A percentile compares a stretch with the other conserved stretches of the same genome.
Conservation (phyloP, 92 coral and sea anemone genomes). For the Bergia puertoricense region DNA sequence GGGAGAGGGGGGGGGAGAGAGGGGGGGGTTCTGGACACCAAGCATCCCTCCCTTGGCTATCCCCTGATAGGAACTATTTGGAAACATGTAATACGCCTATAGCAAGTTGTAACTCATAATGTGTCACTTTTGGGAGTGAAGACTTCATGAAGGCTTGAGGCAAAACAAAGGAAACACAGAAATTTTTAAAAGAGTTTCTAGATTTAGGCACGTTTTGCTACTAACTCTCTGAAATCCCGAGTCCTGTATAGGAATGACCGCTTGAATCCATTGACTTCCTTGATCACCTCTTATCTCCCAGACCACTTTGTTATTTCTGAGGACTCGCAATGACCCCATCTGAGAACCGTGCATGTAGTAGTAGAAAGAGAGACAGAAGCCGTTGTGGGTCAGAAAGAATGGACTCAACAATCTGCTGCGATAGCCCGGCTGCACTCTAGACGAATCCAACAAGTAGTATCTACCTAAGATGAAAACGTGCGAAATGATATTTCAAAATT, state of each 20-base stretch:
- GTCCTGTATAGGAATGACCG: background rate
- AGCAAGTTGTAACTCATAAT: background rate
- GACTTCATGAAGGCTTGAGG: too few relatives aligned
- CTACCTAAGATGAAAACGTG: background rate
- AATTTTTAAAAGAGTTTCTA: too few relatives aligned
- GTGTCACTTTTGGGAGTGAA: too few relatives aligned
- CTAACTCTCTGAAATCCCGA: constrained; percentile 9
- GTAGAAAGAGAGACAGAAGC: constrained; percentile 25
- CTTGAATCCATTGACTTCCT: constrained; percentile 21
- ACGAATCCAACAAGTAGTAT: constrained; percentile 15
- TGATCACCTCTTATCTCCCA: constrained; percentile 23
- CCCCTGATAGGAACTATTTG: too few relatives aligned
- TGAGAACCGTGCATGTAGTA: constrained; percentile 32
- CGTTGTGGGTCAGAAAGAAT: background rate
- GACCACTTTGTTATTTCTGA: background rate
- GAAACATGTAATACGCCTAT: too few relatives aligned
- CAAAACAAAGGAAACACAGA: too few relatives aligned
- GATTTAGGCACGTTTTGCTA: background rate
- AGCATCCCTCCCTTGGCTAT: too few relatives aligned
- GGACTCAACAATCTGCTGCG: background rate
- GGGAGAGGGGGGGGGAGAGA: too few relatives aligned
- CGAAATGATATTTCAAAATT: background rate
- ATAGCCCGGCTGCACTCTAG: background rate
- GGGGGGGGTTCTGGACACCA: too few relatives aligned
- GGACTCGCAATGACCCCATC: constrained; percentile 17